Conservation (phyloP, 2,113 vertebrate species). For the Caranx ignobilis region DNA sequence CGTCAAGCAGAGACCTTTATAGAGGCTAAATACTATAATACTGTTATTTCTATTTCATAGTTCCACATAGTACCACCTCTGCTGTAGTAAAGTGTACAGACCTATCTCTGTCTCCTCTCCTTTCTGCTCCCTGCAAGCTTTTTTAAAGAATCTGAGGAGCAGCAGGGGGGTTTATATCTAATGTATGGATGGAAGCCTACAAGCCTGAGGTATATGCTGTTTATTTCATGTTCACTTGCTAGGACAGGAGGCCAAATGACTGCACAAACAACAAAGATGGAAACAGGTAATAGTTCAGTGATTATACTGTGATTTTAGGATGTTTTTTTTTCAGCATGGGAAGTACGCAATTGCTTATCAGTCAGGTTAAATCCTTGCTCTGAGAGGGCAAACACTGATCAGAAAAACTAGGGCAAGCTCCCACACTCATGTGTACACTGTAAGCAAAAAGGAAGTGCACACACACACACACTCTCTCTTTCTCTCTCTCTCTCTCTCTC, state of each 20-base stretch:
- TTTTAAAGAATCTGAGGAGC: background rate
- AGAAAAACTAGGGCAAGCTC: constrained; percentile 70
- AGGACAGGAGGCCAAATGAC: background rate
- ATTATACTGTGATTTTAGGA: constrained; percentile 54
- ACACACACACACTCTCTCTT: constrained; percentile 34
- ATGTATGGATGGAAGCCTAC: background rate
- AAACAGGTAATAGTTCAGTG: constrained; percentile 46
- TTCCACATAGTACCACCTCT: background rate
- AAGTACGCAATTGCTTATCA: constrained; percentile 74
- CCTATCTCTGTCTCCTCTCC: background rate
- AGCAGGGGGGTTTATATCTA: background rate
- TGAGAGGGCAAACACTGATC: constrained; percentile 67
- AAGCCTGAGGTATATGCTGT: background rate
- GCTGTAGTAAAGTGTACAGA: background rate
- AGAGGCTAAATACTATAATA: background rate
- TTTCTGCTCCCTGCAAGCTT: background rate
- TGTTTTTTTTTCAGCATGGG: constrained; percentile 62
- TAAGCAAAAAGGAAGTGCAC: constrained; percentile 47
- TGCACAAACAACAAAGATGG: constrained; percentile 15
- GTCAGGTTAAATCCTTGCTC: constrained; percentile 68
- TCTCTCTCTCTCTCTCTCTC: too few species aligned
- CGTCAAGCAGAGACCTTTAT: background rate
- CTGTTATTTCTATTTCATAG: background rate
- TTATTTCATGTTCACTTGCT: background rate
- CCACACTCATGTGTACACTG: constrained; percentile 59